Conservation (phyloP, 2,113 vertebrate genomes). For the Xenus cinereus region DNA sequence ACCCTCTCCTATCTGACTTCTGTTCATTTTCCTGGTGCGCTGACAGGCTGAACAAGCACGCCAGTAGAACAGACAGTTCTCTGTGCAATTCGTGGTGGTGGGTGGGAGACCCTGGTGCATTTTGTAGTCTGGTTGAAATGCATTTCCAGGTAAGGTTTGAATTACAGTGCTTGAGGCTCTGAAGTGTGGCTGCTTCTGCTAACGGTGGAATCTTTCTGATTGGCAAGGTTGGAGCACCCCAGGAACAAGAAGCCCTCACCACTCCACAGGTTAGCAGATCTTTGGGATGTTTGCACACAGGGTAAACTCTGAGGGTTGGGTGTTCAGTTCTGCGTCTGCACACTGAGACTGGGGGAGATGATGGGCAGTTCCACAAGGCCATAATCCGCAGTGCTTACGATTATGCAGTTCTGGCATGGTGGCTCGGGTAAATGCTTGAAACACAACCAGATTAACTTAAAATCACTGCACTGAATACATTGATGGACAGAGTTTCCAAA, state of each 20-base stretch:
- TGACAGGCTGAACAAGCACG: not conserved
- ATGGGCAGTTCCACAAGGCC: not conserved
- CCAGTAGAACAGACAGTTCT: not conserved
- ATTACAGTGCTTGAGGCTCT: constrained; percentile 33
- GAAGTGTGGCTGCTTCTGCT: constrained; percentile 50
- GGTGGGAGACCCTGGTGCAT: not conserved
- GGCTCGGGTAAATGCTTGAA: not conserved
- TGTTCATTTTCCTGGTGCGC: not conserved
- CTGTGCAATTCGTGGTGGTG: not conserved
- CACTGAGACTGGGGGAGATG: not conserved
- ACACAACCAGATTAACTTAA: not conserved
- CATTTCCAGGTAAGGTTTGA: constrained; percentile 51
- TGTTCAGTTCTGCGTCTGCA: not conserved
- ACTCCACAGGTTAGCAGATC: constrained; percentile 45
- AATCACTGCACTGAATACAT: not conserved
- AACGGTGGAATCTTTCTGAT: constrained; percentile 57
- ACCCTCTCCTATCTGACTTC: not conserved
- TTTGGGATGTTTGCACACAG: not conserved
- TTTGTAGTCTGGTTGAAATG: constrained; percentile 40
- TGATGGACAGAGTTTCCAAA: not conserved
- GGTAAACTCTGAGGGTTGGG: constrained; percentile 4
- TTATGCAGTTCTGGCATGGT: not conserved
- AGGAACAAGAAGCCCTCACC: constrained; percentile 61
- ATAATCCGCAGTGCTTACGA: not conserved
- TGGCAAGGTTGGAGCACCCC: constrained; percentile 57